Evolutionary conservation across 2,888 invertebrate species (phyloP).

Genomic region (Lepidochitona cinerea): DNA sequence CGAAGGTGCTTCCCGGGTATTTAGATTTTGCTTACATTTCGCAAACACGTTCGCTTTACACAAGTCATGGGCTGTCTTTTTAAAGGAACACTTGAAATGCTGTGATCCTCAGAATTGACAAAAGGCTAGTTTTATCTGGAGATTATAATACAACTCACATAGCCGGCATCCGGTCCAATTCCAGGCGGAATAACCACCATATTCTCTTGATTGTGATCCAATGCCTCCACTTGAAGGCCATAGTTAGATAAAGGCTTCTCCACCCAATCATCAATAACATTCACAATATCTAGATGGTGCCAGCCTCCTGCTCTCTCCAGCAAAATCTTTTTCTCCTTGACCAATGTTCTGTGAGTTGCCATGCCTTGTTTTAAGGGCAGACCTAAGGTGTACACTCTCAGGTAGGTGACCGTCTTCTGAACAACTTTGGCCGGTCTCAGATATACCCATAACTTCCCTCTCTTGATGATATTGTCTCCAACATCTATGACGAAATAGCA

Average conservation of each 20-base stretch:
- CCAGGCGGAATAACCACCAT: conserved; percentile 45
- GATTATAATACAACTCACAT: conserved; percentile 46
- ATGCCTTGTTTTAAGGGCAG: conserved; percentile 29
- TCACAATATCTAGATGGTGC: conserved; percentile 49
- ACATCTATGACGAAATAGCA: conserved; percentile 46
- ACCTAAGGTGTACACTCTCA: conserved; percentile 34
- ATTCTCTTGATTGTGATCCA: conserved; percentile 42
- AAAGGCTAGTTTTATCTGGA: background rate
- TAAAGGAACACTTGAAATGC: too few relatives aligned
- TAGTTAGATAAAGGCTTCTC: conserved; percentile 41
- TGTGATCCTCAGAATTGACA: background rate
- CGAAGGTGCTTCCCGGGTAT: background rate
- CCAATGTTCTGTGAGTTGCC: conserved; percentile 23
- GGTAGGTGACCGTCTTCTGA: conserved; percentile 34
- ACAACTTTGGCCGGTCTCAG: conserved; percentile 27
- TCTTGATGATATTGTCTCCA: conserved; percentile 37
- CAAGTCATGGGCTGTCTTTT: too few relatives aligned
- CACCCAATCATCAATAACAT: conserved; percentile 45
- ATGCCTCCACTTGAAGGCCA: conserved; percentile 48
- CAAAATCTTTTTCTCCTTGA: conserved; percentile 32
- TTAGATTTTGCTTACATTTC: too few relatives aligned
- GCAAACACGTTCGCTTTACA: too few relatives aligned
- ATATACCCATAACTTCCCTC: conserved; percentile 55
- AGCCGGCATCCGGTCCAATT: conserved; percentile 33
- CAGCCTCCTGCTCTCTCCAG: conserved; percentile 40